These are phyloP conservation scores for Gallinago media DNA, from an alignment of 2,113 vertebrate species.

Conservation along the genomic window DNA sequence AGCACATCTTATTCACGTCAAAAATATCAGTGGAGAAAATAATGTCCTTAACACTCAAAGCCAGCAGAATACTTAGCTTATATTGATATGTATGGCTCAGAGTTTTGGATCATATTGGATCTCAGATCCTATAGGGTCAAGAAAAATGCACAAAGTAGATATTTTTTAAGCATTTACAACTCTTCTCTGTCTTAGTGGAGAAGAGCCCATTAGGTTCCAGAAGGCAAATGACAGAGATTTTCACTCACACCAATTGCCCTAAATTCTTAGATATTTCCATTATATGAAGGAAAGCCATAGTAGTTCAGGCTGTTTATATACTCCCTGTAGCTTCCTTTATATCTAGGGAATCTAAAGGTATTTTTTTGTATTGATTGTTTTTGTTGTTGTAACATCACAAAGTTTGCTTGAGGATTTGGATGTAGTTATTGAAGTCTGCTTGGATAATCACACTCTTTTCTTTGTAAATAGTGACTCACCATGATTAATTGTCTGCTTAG, in stretches of 20 bases:
- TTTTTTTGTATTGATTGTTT: background rate
- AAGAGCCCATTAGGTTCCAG: background rate
- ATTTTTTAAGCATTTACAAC: background rate
- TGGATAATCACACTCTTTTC: background rate
- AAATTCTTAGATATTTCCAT: background rate
- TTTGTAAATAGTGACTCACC: conserved; percentile 22
- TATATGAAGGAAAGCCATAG: background rate
- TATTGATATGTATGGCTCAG: background rate
- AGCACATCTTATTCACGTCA: background rate
- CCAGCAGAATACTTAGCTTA: background rate
- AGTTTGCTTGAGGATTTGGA: background rate
- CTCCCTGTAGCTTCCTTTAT: background rate
- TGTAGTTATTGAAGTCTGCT: background rate
- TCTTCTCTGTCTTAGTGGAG: background rate
- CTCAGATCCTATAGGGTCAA: background rate
- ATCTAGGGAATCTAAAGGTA: background rate
- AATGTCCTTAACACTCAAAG: background rate
- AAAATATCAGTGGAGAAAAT: background rate
- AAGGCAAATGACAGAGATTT: background rate
- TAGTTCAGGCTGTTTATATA: background rate
- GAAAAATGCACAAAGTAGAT: background rate
- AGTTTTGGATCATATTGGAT: background rate
- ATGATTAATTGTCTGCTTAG: background rate
- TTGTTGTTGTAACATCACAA: background rate
- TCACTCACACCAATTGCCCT: background rate